These are phyloP conservation scores for Bagarius yarrelli DNA, from an alignment of 2,113 vertebrate genomes.

Conservation along the genomic window DNA sequence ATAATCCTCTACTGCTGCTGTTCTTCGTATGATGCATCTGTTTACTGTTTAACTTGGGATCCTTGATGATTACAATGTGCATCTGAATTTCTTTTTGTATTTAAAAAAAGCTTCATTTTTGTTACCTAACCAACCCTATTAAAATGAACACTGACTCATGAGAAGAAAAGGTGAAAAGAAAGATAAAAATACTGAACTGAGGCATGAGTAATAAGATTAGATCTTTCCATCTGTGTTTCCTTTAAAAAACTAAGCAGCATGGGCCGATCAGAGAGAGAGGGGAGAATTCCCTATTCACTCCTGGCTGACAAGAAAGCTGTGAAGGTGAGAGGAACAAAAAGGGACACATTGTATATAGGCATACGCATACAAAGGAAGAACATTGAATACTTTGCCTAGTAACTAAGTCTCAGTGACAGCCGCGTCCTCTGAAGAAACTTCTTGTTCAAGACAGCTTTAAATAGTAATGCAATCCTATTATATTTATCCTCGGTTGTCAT, in stretches of 20 bases:
- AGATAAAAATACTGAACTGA: not conserved
- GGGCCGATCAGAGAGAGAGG: not conserved
- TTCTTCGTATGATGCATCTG: not conserved
- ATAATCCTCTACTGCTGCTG: not conserved
- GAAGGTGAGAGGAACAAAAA: constrained; percentile 29
- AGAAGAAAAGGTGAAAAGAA: not conserved
- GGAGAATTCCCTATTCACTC: constrained; percentile 29
- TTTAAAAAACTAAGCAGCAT: constrained; percentile 35
- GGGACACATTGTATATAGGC: not conserved
- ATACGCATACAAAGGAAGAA: not conserved
- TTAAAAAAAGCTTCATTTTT: constrained; percentile 3
- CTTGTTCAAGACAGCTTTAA: constrained; percentile 50
- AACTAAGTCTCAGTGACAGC: constrained; percentile 21
- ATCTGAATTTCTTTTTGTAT: not conserved
- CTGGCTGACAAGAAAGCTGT: not conserved
- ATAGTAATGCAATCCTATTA: constrained; percentile 53
- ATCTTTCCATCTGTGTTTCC: constrained; percentile 30
- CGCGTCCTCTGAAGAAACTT: constrained; percentile 29
- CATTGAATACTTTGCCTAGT: not conserved
- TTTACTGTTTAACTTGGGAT: constrained; percentile 17
- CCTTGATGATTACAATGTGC: not conserved
- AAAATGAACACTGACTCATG: not conserved
- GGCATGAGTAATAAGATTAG: constrained; percentile 36
- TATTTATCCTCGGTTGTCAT: constrained; percentile 52
- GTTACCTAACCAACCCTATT: not conserved